Evolutionary conservation across 2,113 vertebrate genomes (phyloP).

Genomic region (Andinoacara biseriatus): DNA sequence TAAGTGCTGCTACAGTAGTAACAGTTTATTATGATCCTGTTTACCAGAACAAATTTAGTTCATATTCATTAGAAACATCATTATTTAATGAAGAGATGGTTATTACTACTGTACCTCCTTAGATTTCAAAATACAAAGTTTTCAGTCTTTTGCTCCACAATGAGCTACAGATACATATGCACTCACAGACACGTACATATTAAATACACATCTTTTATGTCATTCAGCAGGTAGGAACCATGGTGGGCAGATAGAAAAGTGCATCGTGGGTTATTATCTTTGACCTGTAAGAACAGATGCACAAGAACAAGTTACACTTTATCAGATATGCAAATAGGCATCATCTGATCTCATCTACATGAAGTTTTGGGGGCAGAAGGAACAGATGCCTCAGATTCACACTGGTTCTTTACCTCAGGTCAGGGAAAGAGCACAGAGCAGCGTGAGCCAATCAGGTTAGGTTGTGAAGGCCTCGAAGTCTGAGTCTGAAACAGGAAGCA

Average conservation of each 20-base stretch:
- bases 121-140: slow-evolving; percentile 43
- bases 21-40: background rate
- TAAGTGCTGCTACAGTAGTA: background rate
- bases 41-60: background rate
- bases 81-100: slow-evolving; percentile 40
- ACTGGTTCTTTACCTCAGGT: slow-evolving; percentile 76
- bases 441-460: slow-evolving; percentile 76
- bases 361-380: background rate
- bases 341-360: slow-evolving; percentile 2
- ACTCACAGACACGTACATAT: slow-evolving; percentile 46
- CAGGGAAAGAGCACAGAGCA: slow-evolving; percentile 60
- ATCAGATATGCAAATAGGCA: background rate
- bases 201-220: slow-evolving; percentile 50
- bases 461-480: slow-evolving; percentile 86
- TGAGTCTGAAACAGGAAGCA: slow-evolving; percentile 83
- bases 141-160: slow-evolving; percentile 55
- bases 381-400: slow-evolving; percentile 14
- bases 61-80: slow-evolving; percentile 25
- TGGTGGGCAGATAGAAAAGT: slow-evolving; percentile 60
- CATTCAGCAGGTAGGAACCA: slow-evolving; percentile 69
- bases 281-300: slow-evolving; percentile 75
- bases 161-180: slow-evolving; percentile 46
- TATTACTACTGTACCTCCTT: slow-evolving; percentile 1
- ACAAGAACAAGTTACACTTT: slow-evolving; percentile 53
- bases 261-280: slow-evolving; percentile 60